Conservation (phyloP, 1,140 invertebrate genomes). For the Sycophila sp. region DNA sequence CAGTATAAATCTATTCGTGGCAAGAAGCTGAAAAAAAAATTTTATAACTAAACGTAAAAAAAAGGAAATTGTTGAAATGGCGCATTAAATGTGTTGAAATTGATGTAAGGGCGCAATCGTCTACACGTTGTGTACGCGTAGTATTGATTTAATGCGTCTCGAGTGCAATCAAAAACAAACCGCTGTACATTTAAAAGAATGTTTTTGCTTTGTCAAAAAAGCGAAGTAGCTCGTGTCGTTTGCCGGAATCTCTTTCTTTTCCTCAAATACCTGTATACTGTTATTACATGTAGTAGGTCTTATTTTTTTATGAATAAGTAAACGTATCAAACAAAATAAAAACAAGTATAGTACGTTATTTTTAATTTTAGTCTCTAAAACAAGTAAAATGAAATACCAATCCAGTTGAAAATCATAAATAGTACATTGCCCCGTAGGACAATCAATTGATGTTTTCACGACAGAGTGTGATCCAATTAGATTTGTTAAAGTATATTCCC, state of each 20-base stretch:
- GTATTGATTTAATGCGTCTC: not conserved
- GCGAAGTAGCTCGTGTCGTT: too few species aligned
- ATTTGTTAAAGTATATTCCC: not conserved
- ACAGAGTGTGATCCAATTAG: conserved; percentile 10
- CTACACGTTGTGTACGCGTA: too few species aligned
- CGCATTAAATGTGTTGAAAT: too few species aligned
- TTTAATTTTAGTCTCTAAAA: not conserved
- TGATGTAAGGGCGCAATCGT: too few species aligned
- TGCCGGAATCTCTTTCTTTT: too few species aligned
- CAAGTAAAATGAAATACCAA: not conserved
- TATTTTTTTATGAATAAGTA: too few species aligned
- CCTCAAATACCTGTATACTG: too few species aligned
- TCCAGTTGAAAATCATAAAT: not conserved
- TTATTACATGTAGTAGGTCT: too few species aligned
- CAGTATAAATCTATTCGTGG: conserved; percentile 11
- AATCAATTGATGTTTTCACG: conserved; percentile 28
- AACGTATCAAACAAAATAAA: too few species aligned
- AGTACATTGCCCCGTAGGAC: conserved; percentile 30
- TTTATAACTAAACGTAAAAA: not conserved
- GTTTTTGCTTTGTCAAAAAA: too few species aligned
- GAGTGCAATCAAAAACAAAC: conserved; percentile 1
- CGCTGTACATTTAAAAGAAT: too few species aligned
- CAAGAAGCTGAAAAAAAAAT: not conserved
- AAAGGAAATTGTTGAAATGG: not conserved
- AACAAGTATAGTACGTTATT: not conserved